Percentiles rank a stretch among this genome's conserved stretches.
Conservation (phyloP, 2,888 invertebrate genomes). For the Andrena hattorfiana region DNA sequence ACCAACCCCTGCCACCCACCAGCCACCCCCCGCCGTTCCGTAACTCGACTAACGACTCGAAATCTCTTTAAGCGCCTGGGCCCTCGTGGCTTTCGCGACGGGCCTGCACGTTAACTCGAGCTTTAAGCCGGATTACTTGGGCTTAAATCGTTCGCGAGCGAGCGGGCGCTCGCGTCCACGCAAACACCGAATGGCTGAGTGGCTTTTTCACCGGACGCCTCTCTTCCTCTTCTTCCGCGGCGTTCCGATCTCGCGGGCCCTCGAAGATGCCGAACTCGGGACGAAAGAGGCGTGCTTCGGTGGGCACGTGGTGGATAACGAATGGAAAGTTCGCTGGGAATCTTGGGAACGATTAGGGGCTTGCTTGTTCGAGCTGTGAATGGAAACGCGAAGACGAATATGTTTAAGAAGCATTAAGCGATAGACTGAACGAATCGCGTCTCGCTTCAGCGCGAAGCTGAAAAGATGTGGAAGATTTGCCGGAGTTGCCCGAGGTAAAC, state of each 20-base stretch:
- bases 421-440: no score
- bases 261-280: not conserved
- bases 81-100: constrained; percentile 67
- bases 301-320: not conserved
- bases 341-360: not conserved
- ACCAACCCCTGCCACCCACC: not conserved
- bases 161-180: constrained; percentile 49
- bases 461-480: no score
- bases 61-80: constrained; percentile 71
- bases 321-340: not conserved
- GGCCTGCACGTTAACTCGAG: constrained; percentile 68
- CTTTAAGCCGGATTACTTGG: constrained; percentile 74
- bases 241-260: not conserved
- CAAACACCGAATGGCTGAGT: constrained; percentile 70
- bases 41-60: constrained; percentile 72
- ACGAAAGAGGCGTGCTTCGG: not conserved
- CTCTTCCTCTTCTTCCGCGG: constrained; percentile 7
- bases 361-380: not conserved
- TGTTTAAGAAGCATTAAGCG: no score
- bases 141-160: constrained; percentile 60
- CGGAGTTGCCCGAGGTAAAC: no score
- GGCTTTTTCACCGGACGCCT: constrained; percentile 69
- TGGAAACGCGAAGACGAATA: not conserved
- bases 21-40: constrained; percentile 43
- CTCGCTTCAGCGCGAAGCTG: no score